Percentiles rank a stretch among this genome's conserved stretches.
Evolutionary conservation across 2,113 vertebrate species (phyloP).

Genomic region (Rhinolophus ferrumequinum): DNA sequence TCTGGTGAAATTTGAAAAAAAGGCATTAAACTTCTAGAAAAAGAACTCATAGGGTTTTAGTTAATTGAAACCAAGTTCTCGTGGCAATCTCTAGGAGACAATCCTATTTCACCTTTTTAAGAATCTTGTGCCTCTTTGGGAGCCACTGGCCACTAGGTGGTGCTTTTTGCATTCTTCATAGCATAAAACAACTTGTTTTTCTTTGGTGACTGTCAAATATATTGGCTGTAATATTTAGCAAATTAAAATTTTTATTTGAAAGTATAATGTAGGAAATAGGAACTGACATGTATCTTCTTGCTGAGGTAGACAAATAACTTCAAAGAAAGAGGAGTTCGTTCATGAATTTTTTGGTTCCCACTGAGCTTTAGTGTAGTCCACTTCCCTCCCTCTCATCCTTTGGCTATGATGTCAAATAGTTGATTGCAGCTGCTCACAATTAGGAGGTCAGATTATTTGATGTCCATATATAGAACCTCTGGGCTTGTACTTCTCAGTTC

Average conservation of each 20-base stretch:
- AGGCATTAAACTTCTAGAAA: background rate
- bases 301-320: background rate
- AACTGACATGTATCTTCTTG: background rate
- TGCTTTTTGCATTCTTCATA: constrained; percentile 38
- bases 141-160: constrained; percentile 59
- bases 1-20: constrained; percentile 21
- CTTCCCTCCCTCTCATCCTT: background rate
- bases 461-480: background rate
- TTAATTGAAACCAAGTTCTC: background rate
- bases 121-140: background rate
- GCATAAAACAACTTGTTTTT: background rate
- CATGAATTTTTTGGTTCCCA: background rate
- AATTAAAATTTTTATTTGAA: constrained; percentile 26
- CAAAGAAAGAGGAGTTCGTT: background rate
- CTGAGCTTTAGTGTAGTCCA: background rate
- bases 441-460: background rate
- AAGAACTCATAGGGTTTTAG: background rate
- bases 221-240: constrained; percentile 38
- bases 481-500: background rate
- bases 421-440: background rate
- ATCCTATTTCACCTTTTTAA: background rate
- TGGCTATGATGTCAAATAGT: background rate
- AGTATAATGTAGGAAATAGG: background rate
- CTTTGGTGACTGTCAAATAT: background rate
- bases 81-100: background rate